Evolutionary conservation across 2,888 invertebrate species (phyloP), one percentile per base, ranked within the genome.

Genomic region (Sinhomidia bicolor): DNA sequence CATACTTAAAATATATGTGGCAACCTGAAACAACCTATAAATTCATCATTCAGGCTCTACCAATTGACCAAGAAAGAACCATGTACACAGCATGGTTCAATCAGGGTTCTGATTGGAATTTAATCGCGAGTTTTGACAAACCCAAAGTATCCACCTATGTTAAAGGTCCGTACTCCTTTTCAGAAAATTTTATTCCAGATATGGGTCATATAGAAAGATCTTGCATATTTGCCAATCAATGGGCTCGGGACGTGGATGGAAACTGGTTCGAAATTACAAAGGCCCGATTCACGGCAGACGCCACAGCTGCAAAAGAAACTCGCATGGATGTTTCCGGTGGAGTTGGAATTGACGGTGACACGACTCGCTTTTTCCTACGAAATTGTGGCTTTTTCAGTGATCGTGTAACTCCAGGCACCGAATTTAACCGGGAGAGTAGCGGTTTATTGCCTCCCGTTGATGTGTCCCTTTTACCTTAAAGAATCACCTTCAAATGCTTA

Each of bases 61-160:
- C 91, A 29, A 62, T 90, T n/a, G 90, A 90, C 6, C 12, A 54
- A 7, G 89, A 90, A n/a, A 26, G 86, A 17, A 91, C 92, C 5
- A 47, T 86, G 78, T 91, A 80, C 79, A 90, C 91, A 0, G 91
- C 90, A 0, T 92, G 92, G 92, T 91, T 92, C 80, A 85, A 85
- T 36, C 36, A 62, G n/a, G 51, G 80, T 0, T 60, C 85, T 6
- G n/a, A 12, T 7, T 92, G 92, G 92, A 51, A 32, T 4, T 68
- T 92, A 10, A 91, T 92, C 10, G 90, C 91, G 0, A 82, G 86
- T 23, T 92, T 91, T 71, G 60, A 68, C 9, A 90, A 90, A 51
- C 92, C 92, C 3, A 92, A 90, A 62, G 90, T 88, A 4, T 82
- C 89, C 0, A 86, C 62, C 2, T 89, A 85, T 57, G 60, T 92